Evolutionary conservation across 1,140 invertebrate genomes (phyloP).

Genomic region (Drosophila ironensis): DNA sequence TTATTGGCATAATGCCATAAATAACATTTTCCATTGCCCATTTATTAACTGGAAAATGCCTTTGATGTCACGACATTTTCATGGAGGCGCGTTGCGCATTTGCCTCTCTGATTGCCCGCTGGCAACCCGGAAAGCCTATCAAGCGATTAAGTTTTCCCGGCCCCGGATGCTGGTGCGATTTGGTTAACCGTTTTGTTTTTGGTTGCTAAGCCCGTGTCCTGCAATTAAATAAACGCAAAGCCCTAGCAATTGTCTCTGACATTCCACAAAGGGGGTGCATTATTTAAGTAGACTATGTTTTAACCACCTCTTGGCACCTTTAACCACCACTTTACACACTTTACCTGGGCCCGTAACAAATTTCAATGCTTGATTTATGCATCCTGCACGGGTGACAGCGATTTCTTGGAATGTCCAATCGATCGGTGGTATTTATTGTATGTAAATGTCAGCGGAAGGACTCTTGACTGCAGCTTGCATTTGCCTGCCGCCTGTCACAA

Average conservation of each 20-base stretch:
- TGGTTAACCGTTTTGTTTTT: slow-evolving; percentile 57
- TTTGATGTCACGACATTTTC: slow-evolving; percentile 68
- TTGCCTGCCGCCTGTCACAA: slow-evolving; percentile 75
- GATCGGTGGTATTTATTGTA: slow-evolving; percentile 58
- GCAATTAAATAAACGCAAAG: slow-evolving; percentile 37
- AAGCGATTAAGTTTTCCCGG: slow-evolving; percentile 59
- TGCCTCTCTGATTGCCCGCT: too few relatives aligned
- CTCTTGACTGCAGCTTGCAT: slow-evolving; percentile 63
- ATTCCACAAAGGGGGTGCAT: not conserved
- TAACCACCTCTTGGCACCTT: slow-evolving; percentile 6
- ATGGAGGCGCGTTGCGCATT: slow-evolving; percentile 53
- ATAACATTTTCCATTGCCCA: slow-evolving; percentile 52
- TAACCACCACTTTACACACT: slow-evolving; percentile 16
- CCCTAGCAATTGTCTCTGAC: not conserved
- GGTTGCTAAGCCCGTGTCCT: slow-evolving; percentile 64
- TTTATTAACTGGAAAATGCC: slow-evolving; percentile 76
- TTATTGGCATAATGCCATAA: slow-evolving; percentile 70
- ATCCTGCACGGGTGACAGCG: slow-evolving; percentile 26
- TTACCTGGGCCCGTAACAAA: slow-evolving; percentile 9
- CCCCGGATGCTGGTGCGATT: slow-evolving; percentile 45
- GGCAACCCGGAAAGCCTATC: slow-evolving; percentile 62
- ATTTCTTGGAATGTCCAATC: slow-evolving; percentile 58
- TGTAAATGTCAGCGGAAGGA: slow-evolving; percentile 59
- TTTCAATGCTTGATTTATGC: slow-evolving; percentile 50
- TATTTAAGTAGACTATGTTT: not conserved